Conservation (phyloP, 2,113 vertebrate species). For the Megaleporinus macrocephalus region DNA sequence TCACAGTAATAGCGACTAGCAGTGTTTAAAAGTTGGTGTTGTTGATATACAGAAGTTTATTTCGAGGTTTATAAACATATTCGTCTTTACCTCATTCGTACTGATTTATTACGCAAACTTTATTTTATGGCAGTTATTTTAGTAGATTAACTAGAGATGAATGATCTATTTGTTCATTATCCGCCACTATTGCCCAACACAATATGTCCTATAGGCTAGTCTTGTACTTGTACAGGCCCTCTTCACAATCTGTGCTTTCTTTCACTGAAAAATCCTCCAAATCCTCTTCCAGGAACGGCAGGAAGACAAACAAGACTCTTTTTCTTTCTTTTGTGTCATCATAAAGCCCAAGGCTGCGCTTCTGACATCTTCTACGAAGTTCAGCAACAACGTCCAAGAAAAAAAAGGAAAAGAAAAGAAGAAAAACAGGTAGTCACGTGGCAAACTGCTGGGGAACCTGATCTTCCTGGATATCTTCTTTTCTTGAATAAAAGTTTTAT, state of each 20-base stretch:
- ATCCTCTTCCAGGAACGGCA: conserved; percentile 4
- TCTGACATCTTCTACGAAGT: conserved; percentile 11
- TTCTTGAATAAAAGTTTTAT: background rate
- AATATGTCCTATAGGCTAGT: background rate
- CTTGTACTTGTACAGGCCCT: background rate
- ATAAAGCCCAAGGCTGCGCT: background rate
- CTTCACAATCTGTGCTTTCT: background rate
- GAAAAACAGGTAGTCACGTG: background rate
- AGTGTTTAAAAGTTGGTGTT: no score
- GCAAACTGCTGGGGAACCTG: background rate
- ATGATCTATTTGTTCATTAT: no score
- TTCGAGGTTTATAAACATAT: no score
- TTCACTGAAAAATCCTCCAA: background rate
- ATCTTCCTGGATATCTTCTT: background rate
- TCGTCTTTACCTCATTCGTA: no score
- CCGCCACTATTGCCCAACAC: background rate
- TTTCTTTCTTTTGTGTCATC: conserved; percentile 27
- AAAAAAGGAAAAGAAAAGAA: background rate
- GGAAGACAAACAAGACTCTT: conserved; percentile 10
- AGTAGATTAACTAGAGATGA: no score
- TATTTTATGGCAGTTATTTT: no score
- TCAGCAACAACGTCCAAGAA: background rate
- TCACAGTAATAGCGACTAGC: no score
- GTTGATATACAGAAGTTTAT: no score
- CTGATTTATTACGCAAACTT: no score